Evolutionary conservation across 2,113 vertebrate species (phyloP).

Genomic region (Alligator mississippiensis): DNA sequence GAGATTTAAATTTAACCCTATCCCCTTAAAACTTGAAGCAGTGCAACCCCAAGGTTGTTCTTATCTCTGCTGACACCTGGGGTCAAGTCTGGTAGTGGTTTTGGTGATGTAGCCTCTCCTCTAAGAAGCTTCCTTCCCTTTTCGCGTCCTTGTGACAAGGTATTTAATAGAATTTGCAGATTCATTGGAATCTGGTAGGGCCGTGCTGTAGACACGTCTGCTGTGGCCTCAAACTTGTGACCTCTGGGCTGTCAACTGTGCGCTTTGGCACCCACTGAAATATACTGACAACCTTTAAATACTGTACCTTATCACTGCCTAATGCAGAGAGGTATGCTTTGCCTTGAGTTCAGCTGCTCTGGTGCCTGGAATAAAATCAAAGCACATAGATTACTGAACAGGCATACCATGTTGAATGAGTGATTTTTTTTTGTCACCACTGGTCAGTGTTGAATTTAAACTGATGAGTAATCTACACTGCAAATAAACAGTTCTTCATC

Average conservation of each 20-base stretch:
- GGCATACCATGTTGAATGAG: not conserved
- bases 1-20: not conserved
- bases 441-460: not conserved
- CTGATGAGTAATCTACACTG: not conserved
- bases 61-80: not conserved
- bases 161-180: too few species aligned
- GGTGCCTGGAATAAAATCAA: constrained; percentile 64
- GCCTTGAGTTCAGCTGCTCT: constrained; percentile 81
- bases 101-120: not conserved
- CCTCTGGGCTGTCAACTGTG: too few species aligned
- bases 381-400: not conserved
- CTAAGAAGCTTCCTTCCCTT: not conserved
- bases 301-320: constrained; percentile 81
- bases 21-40: not conserved
- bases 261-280: too few species aligned
- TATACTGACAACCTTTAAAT: not conserved
- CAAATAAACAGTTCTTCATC: not conserved
- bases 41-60: not conserved
- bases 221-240: not conserved
- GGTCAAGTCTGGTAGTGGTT: not conserved
- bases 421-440: not conserved
- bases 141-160: too few species aligned
- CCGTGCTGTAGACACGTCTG: not conserved
- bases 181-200: too few species aligned
- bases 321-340: constrained; percentile 78